Base-by-base conservation (phyloP, 1,140 invertebrate species). In the Drosophila tropicalis region DNA sequence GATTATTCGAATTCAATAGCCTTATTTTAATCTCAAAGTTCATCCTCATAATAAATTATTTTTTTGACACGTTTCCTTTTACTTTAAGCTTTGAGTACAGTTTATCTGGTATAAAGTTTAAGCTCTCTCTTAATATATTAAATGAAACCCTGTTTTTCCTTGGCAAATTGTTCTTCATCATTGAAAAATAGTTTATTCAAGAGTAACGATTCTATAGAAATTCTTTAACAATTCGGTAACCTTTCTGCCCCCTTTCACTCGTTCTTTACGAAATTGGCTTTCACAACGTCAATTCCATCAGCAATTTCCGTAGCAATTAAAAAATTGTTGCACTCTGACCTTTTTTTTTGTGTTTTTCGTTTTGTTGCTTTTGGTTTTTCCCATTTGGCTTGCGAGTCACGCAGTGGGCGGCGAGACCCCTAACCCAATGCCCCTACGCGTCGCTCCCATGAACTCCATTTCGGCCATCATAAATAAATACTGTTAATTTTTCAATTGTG, bases 401-500 rank as follows among this genome's bases (percentile, higher is more conserved):
- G 83, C 83, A 87, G 72, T 65, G 41, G 60, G 47, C 7, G 29
- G 44, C 41, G 5, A 13, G 12, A 13, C 36, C 36, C 36, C 36
- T 13, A 39, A 39, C 36, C 10, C 10, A 3, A 39, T 13, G 12
- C 10, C 36, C 22, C 40, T 22, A 7, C 34, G 1, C 54, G 3
- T 15, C 6, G n/a, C 1, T 5, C 17, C 5, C 13, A 9, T 10
- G 19, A 25, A 39, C 39, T 34, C 63, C 62, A 58, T 69, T 58
- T 79, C 79, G 76, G 83, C 76, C 79, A 73, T 76, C 83, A 89
- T 87, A 89, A 89, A 89, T 87, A 87, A 87, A 87, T 89, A 89
- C 84, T 87, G 84, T 87, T 87, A 87, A 87, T 87, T 89, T 87
- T 87, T 87, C 83, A 87, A 87, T 87, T 87, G 83, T 89, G 66